A percentile compares a stretch with the other conserved stretches of the same genome.
Conservation (phyloP, 2,888 invertebrate genomes). For the Hydropsyche betteni region DNA sequence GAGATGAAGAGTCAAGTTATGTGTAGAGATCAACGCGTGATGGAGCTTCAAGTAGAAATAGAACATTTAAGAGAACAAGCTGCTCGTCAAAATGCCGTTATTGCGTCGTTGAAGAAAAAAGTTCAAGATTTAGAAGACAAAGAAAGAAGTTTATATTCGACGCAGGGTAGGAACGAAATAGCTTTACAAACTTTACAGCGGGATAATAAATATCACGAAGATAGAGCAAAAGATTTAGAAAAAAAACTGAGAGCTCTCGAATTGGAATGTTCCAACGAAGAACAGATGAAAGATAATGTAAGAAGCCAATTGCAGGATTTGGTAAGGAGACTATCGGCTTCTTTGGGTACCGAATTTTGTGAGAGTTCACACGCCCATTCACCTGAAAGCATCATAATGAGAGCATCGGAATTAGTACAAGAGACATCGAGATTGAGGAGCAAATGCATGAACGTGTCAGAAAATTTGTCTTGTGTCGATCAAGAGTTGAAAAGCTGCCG, state of each 20-base stretch:
- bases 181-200: conserved; percentile 79
- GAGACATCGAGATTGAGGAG: conserved; percentile 74
- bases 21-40: conserved; percentile 74
- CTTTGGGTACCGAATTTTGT: conserved; percentile 76
- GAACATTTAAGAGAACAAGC: conserved; percentile 83
- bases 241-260: conserved; percentile 78
- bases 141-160: conserved; percentile 73
- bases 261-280: conserved; percentile 75
- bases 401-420: conserved; percentile 80
- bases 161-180: conserved; percentile 73
- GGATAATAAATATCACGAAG: conserved; percentile 77
- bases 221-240: conserved; percentile 79
- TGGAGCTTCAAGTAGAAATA: conserved; percentile 82
- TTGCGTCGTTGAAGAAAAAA: conserved; percentile 81
- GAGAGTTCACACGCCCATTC: conserved; percentile 72
- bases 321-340: conserved; percentile 74
- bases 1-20: conserved; percentile 77
- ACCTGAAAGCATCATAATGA: conserved; percentile 77
- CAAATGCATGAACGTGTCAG: conserved; percentile 68
- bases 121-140: conserved; percentile 82
- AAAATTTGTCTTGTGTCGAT: conserved; percentile 70
- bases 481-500: conserved; percentile 73
- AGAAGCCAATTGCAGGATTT: conserved; percentile 75
- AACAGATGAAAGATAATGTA: conserved; percentile 78
- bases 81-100: conserved; percentile 82